phyloP scores from a whole-genome alignment of 2,113 vertebrate genomes.

The Halichoerus grypus region DNA sequence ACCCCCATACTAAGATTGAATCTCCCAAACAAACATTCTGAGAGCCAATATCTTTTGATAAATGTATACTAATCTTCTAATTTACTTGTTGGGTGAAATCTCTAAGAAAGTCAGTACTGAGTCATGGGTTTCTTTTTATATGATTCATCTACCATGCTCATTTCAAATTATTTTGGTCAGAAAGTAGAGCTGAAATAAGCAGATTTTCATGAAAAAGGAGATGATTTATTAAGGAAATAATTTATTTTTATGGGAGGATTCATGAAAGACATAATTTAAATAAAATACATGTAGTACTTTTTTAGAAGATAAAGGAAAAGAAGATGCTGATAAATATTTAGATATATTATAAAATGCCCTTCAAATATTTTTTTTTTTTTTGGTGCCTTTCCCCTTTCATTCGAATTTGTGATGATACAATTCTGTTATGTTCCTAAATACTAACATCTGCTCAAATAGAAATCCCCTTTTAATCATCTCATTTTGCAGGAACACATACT shows the following conservation, averaged over 20 bases:
- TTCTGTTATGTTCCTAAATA: background rate
- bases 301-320: background rate
- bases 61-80: background rate
- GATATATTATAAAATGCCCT: background rate
- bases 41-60: background rate
- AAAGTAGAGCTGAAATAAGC: background rate
- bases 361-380: background rate
- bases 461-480: background rate
- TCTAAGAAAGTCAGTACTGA: background rate
- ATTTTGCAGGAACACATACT: background rate
- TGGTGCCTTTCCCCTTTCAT: background rate
- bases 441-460: background rate
- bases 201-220: background rate
- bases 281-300: background rate
- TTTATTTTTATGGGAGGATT: background rate
- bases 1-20: background rate
- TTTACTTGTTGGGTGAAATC: background rate
- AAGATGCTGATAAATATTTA: background rate
- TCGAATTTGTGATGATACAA: background rate
- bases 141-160: background rate
- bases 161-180: background rate
- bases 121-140: background rate
- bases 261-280: constrained; percentile 8
- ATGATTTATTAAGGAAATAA: background rate
- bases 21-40: background rate